Evolutionary conservation across 2,888 invertebrate genomes (phyloP).

Genomic region (Nomada fabriciana): DNA sequence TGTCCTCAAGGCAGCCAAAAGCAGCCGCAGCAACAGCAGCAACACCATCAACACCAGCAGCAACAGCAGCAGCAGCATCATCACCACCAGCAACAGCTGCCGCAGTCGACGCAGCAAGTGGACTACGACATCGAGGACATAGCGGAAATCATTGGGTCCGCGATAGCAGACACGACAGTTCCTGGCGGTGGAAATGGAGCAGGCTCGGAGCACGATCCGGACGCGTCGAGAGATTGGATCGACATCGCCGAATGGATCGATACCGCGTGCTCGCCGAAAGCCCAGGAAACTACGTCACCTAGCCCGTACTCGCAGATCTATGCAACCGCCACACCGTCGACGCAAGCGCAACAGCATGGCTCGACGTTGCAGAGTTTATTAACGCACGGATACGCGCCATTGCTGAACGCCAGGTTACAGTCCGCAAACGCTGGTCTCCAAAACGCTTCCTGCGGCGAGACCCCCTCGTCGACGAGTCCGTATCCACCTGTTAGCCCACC

Average conservation of each 20-base stretch:
- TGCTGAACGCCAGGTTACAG: conserved; percentile 92
- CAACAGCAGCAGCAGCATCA: conserved; percentile 84
- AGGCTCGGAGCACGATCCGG: conserved; percentile 88
- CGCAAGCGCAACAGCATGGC: conserved; percentile 86
- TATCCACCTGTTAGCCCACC: conserved; percentile 90
- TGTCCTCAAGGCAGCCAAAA: conserved; percentile 80
- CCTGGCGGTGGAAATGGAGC: conserved; percentile 87
- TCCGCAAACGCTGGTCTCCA: conserved; percentile 87
- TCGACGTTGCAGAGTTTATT: conserved; percentile 92
- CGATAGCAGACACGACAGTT: conserved; percentile 95
- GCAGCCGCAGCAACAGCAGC: conserved; percentile 73
- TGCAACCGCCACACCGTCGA: conserved; percentile 78
- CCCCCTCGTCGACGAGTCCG: conserved; percentile 91
- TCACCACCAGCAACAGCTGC: conserved; percentile 86
- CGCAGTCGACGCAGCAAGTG: conserved; percentile 84
- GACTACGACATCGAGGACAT: conserved; percentile 92
- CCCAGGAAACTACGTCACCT: conserved; percentile 85
- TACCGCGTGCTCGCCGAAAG: conserved; percentile 89
- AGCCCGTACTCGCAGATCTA: conserved; percentile 85
- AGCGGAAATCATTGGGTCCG: conserved; percentile 94
- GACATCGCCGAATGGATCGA: conserved; percentile 95
- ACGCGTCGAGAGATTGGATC: conserved; percentile 94
- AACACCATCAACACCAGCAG: conserved; percentile 88
- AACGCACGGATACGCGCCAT: conserved; percentile 92
- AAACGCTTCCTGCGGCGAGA: conserved; percentile 84